Evolutionary conservation across 2,113 vertebrate species (phyloP).

Genomic region (Ictidomys tridecemlineatus): DNA sequence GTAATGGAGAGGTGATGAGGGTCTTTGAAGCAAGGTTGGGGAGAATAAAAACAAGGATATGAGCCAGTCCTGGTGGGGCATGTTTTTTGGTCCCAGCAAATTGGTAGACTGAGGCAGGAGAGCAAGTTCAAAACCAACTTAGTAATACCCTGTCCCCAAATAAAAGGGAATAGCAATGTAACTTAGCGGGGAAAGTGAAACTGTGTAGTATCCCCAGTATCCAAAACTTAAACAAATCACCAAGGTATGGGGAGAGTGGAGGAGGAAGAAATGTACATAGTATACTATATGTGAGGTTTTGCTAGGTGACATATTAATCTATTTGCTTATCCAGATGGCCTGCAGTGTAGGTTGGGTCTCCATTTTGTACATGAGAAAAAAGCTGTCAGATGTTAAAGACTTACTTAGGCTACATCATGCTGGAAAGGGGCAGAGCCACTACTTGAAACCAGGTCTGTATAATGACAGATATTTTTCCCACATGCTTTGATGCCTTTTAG

Average conservation of each 20-base stretch:
- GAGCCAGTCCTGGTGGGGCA: too few relatives aligned
- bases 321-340: not conserved
- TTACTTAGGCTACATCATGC: not conserved
- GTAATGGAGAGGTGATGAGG: not conserved
- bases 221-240: too few relatives aligned
- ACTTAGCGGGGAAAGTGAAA: too few relatives aligned
- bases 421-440: not conserved
- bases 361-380: conserved; percentile 5
- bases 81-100: too few relatives aligned
- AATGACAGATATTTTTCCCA: not conserved
- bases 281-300: not conserved
- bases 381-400: not conserved
- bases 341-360: not conserved
- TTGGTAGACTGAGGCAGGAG: too few relatives aligned
- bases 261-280: not conserved
- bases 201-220: not conserved
- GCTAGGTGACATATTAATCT: not conserved
- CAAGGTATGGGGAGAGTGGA: not conserved
- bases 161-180: too few relatives aligned
- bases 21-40: not conserved
- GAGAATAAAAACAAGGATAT: not conserved
- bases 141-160: too few relatives aligned
- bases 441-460: not conserved
- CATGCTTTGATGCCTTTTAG: not conserved
- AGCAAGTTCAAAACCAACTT: too few relatives aligned